These are phyloP conservation scores for Formica aserva DNA, from an alignment of 2,888 invertebrate species.

Conservation along the genomic window DNA sequence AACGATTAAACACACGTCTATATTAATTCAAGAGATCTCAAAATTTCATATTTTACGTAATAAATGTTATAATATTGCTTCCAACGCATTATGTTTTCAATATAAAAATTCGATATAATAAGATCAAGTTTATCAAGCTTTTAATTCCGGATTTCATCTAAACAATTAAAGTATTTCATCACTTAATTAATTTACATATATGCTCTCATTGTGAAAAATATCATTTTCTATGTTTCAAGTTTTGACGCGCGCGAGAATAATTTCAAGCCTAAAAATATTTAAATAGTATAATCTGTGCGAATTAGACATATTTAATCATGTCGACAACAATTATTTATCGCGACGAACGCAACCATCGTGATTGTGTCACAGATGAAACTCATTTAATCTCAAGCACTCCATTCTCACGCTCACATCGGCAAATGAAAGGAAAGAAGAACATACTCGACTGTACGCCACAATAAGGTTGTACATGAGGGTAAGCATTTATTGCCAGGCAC, in stretches of 20 bases:
- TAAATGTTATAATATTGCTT: background rate
- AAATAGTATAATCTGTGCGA: constrained; percentile 8
- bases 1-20: background rate
- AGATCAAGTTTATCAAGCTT: background rate
- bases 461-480: constrained; percentile 41
- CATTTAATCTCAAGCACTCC: constrained; percentile 4
- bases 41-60: background rate
- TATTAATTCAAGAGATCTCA: background rate
- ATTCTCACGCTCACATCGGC: background rate
- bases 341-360: background rate
- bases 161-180: no score
- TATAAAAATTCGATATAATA: background rate
- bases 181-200: no score
- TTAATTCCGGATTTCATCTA: background rate
- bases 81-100: background rate
- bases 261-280: constrained; percentile 15
- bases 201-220: background rate
- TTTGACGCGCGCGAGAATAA: background rate
- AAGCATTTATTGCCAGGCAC: constrained; percentile 57
- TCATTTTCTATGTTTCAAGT: no score
- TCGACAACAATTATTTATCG: constrained; percentile 9
- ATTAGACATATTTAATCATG: constrained; percentile 1
- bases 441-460: constrained; percentile 37
- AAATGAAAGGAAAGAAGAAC: constrained; percentile 24
- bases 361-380: background rate